Base-by-base conservation (phyloP, 1,140 invertebrate species). In the Pachypeltis micranthus region DNA sequence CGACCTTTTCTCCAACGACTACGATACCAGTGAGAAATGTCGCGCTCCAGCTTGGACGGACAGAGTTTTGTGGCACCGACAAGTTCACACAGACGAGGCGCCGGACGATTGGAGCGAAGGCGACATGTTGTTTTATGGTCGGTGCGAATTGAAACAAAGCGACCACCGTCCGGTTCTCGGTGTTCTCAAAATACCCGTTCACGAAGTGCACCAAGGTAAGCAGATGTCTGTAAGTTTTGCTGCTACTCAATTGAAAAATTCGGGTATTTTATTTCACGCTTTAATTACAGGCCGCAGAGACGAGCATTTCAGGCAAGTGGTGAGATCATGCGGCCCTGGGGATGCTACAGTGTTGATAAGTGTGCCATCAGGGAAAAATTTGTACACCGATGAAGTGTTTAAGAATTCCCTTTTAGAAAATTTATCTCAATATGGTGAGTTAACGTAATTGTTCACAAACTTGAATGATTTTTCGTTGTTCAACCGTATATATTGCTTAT, bases 1-100 rank as follows among this genome's bases (percentile, higher is more conserved):
- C 73, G 97, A 99, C 79, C 75, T 97, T 31, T 98, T 98, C 74
- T 96, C 93, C 71, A 93, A 98, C 75, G 95, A 98, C 78, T 99
- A 98, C 74, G 97, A 99, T 73, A 99, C 96, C 0, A 98, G 95
- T 74, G 97, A 99, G 75, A 99, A 99, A 76, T 89, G 87, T 71
- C 80, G 96, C 54, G 87, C 91, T 28, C 97, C 97, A 0, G 96
- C 97, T 1, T 99, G 94, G 93, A 99, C 96, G 0, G 97, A 99
- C 77, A 77, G 97, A 66, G 81, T 99, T 44, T 77, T 99, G 25
- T 98, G 92, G 88, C 86, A 87, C 72, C 79, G 87, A 67, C 88
- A 86, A 73, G 79, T 85, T 65, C 77, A 83, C 29, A 80, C 83
- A 68, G 44, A 54, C 77, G 78, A 77, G 66, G 72, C 73, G 44